These are phyloP conservation scores for Tenthredo notha DNA, from an alignment of 2,888 invertebrate genomes.

Conservation along the genomic window DNA sequence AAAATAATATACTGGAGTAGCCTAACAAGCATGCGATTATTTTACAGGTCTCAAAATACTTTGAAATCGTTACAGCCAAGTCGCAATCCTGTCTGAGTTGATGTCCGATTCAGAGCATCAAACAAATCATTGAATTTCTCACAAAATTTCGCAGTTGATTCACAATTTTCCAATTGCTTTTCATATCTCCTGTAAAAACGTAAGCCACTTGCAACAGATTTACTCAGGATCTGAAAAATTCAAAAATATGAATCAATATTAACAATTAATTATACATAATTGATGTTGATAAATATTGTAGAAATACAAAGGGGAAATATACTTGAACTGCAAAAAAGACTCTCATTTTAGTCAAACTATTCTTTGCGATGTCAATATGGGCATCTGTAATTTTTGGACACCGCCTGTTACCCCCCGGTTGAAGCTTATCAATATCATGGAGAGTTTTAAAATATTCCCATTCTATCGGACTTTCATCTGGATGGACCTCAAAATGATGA, in stretches of 20 bases:
- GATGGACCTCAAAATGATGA: not conserved
- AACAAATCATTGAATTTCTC: too few relatives aligned
- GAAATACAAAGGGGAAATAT: not conserved
- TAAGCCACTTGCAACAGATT: constrained; percentile 3
- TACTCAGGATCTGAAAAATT: constrained; percentile 3
- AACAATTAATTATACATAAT: not conserved
- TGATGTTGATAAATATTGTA: not conserved
- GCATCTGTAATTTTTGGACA: not conserved
- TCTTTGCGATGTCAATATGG: not conserved
- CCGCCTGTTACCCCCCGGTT: not conserved
- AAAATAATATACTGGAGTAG: too few relatives aligned
- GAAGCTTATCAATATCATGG: constrained; percentile 3
- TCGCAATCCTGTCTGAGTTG: too few relatives aligned
- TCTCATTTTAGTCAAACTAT: constrained; percentile 3
- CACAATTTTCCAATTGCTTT: not conserved
- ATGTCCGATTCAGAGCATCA: too few relatives aligned
- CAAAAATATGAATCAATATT: not conserved
- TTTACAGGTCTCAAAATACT: too few relatives aligned
- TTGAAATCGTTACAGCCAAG: too few relatives aligned
- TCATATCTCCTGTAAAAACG: not conserved
- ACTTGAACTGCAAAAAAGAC: not conserved
- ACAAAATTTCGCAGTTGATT: not conserved
- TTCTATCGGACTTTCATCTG: constrained; percentile 3
- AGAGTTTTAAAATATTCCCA: constrained; percentile 3
- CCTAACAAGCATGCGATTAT: too few relatives aligned